These are phyloP conservation scores for Fregata magnificens DNA, from an alignment of 2,113 vertebrate species.

Conservation along the genomic window DNA sequence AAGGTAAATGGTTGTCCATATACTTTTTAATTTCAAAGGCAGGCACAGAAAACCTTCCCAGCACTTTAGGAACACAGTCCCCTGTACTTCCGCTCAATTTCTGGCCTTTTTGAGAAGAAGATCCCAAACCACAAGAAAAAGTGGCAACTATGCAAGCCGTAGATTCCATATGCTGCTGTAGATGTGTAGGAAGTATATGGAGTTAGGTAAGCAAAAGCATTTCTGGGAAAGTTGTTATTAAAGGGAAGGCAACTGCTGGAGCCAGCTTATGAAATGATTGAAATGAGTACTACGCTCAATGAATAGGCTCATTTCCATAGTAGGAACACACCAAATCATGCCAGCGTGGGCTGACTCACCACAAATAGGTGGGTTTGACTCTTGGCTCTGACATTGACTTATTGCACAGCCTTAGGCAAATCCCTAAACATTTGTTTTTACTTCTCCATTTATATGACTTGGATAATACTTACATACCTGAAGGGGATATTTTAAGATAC, in stretches of 20 bases:
- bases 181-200: background rate
- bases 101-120: background rate
- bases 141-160: background rate
- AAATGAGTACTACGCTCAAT: background rate
- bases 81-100: background rate
- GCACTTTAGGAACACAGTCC: background rate
- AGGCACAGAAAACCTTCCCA: background rate
- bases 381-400: background rate
- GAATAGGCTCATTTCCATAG: conserved; percentile 28
- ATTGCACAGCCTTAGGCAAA: background rate
- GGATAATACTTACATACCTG: conserved; percentile 4
- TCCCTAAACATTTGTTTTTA: conserved; percentile 17
- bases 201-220: background rate
- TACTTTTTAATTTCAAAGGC: background rate
- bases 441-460: conserved; percentile 11
- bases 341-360: conserved; percentile 49
- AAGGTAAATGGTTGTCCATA: background rate
- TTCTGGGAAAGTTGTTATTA: conserved; percentile 33
- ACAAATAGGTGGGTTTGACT: conserved; percentile 25
- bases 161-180: background rate
- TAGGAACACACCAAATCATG: conserved; percentile 8
- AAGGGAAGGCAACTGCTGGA: conserved; percentile 9
- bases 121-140: background rate
- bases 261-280: background rate
- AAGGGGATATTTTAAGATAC: conserved; percentile 31